A percentile compares a stretch with the other conserved stretches of the same genome.
phyloP scores from a whole-genome alignment of 64 coral and sea anemone genomes.

The Actinia equina region DNA sequence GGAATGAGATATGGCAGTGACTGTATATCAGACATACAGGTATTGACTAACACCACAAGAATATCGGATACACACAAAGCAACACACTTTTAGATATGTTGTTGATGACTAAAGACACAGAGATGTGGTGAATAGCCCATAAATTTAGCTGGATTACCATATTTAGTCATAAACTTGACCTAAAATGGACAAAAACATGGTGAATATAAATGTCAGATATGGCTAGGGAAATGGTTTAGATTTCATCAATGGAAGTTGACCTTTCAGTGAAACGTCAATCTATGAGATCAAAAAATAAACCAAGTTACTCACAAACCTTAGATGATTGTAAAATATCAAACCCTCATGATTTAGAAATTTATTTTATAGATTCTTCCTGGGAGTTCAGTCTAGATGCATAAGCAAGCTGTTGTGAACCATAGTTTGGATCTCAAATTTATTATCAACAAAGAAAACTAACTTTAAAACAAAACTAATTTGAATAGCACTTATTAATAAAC shows the following conservation, averaged over 20 bases:
- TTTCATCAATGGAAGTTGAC: background rate
- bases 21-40: background rate
- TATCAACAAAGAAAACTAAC: too few species aligned
- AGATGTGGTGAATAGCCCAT: background rate
- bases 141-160: background rate
- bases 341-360: background rate
- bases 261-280: background rate
- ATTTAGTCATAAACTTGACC: background rate
- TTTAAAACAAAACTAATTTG: too few species aligned
- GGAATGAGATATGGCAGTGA: background rate
- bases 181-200: background rate
- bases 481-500: too few species aligned
- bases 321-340: too few species aligned
- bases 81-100: background rate
- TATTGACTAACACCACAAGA: background rate
- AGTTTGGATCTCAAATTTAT: too few species aligned
- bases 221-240: background rate
- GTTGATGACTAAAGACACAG: background rate
- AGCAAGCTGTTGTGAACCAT: too few species aligned
- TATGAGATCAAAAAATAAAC: too few species aligned
- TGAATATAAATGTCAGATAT: background rate
- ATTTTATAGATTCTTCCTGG: background rate
- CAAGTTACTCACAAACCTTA: too few species aligned
- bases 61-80: background rate
- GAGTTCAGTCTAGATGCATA: background rate